Evolutionary conservation across 2,888 invertebrate species (phyloP).

Genomic region (Caenorhabditis sp.): DNA sequence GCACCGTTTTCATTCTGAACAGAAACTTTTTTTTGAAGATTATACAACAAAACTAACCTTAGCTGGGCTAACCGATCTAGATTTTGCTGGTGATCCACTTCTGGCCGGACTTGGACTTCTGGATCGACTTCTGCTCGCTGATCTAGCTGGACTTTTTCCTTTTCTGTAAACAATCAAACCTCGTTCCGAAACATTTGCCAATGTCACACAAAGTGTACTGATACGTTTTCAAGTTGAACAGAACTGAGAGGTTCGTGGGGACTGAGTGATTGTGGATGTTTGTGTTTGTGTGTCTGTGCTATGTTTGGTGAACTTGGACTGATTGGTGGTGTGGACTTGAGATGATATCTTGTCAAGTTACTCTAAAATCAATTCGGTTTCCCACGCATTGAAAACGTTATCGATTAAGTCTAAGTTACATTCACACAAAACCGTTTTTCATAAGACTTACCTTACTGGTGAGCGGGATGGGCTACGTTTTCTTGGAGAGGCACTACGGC

Average conservation of each 20-base stretch:
- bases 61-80: not conserved
- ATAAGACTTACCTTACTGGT: conserved; percentile 20
- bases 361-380: not conserved
- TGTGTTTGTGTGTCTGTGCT: not conserved
- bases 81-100: not conserved
- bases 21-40: too few relatives aligned
- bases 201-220: not conserved
- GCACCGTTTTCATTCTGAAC: not conserved
- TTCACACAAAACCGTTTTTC: not conserved
- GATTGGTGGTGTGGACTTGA: not conserved
- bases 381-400: not conserved
- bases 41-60: not conserved
- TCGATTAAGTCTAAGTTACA: not conserved
- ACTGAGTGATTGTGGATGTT: not conserved
- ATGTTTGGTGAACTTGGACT: not conserved
- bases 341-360: not conserved
- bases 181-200: not conserved
- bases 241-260: not conserved
- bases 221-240: not conserved
- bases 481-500: conserved; percentile 2
- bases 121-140: conserved; percentile 6
- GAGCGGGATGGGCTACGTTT: conserved; percentile 17
- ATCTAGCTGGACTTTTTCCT: conserved; percentile 9
- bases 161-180: conserved; percentile 9
- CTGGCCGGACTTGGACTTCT: conserved; percentile 1